A percentile compares a stretch with the other conserved stretches of the same genome.
These are phyloP conservation scores for Atherinomorus stipes DNA, from an alignment of 2,113 vertebrate species.

Conservation along the genomic window DNA sequence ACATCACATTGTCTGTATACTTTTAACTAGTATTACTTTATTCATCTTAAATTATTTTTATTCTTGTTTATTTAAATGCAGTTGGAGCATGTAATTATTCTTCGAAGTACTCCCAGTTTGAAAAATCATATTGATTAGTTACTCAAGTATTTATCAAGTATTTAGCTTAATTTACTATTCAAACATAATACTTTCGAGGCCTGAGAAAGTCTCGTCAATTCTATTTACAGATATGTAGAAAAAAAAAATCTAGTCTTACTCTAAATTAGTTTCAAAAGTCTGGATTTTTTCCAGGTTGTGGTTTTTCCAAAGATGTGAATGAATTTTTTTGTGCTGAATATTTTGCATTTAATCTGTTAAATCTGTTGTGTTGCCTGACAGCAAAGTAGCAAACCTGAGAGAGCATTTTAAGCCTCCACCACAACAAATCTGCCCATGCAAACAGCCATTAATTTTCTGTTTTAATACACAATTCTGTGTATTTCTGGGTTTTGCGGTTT, in stretches of 20 bases:
- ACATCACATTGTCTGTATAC: conserved; percentile 9
- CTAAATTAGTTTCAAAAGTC: not conserved
- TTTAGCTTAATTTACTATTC: not conserved
- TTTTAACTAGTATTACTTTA: not conserved
- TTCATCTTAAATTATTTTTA: not conserved
- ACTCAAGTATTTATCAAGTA: conserved; percentile 14
- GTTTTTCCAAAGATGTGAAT: not conserved
- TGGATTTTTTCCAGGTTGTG: not conserved
- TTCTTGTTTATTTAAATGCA: conserved; percentile 23
- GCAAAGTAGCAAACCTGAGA: conserved; percentile 8
- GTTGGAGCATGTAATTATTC: not conserved
- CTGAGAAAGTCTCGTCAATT: not conserved
- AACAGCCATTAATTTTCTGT: conserved; percentile 8
- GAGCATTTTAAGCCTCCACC: not conserved
- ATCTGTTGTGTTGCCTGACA: conserved; percentile 9
- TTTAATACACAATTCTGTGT: conserved; percentile 19
- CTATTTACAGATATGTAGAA: not conserved
- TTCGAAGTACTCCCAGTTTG: not conserved
- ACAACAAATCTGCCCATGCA: conserved; percentile 16
- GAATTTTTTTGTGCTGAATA: not conserved
- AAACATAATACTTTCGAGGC: conserved; percentile 4
- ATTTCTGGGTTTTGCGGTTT: conserved; percentile 51
- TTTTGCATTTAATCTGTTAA: not conserved
- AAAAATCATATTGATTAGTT: conserved; percentile 4
- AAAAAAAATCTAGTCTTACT: not conserved